Base-by-base conservation (phyloP, 2,888 invertebrate species). In the Linnaemya tessellans region DNA sequence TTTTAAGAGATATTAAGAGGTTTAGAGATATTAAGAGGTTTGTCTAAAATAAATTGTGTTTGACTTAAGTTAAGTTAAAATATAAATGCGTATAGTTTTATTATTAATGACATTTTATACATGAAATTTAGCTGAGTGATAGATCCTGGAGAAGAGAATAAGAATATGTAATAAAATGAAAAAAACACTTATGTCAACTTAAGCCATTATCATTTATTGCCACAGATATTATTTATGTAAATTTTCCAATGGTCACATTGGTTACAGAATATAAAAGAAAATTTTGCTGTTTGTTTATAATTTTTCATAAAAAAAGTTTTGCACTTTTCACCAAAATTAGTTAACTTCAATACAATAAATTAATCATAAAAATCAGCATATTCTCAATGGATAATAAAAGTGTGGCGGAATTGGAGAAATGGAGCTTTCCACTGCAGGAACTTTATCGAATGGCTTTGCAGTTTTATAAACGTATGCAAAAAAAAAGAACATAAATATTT, bases 401-500 rank as follows among this genome's bases (percentile, higher is more conserved):
- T 80, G 79, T 70, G 20, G 75, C 80, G 8, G 88, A 86, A 18
- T 82, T 90, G 25, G 90, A 92, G 75, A 94, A 95, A 93, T 96
- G 95, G 95, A 95, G 95, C 67, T 93, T 96, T 89, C 95, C 95
- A 60, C 91, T 96, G 82, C 94, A 95, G 90, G 97, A 98, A 90
- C 95, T 98, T 70, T 99, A 98, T 93, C 96, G 96, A 93, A 94
- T 98, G 89, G 97, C 97, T 41, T 93, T 98, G 84, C 95, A 95
- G 90, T 99, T 98, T 93, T 98, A 98, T 91, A 98, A 98, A 96
- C 98, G 98, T 98, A 94, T 88, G 90, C 56, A 62, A 70, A 30
- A 67, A 64, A 15, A 43, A 15, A 22, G 20, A 3, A 8, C 1
- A 30, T 10, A n/a, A 51, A 20, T 22, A 68, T 35, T 60, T 18